phyloP scores from a whole-genome alignment of 1,140 invertebrate genomes.

The Helicoverpa armigera region DNA sequence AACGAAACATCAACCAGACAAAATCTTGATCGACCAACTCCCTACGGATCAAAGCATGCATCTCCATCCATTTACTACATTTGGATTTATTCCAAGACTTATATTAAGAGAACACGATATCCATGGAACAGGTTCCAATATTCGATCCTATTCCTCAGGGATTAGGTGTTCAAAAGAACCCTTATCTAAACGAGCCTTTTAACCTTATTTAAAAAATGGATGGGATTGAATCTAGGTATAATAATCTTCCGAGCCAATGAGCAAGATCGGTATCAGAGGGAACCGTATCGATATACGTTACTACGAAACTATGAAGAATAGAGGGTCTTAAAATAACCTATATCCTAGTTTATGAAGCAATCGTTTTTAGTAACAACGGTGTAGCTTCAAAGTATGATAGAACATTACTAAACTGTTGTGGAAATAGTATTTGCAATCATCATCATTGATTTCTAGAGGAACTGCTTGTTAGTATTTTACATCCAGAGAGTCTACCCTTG shows the following conservation, averaged over 20 bases:
- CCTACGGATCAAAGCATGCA: not conserved
- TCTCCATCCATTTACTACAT: not conserved
- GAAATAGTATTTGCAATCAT: no score
- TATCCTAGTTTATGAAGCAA: no score
- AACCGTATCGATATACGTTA: not conserved
- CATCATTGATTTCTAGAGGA: no score
- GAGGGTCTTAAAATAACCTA: not conserved
- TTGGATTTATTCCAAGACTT: slow-evolving; percentile 13
- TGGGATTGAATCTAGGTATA: slow-evolving; percentile 19
- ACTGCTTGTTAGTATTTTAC: no score
- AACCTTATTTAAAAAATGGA: slow-evolving; percentile 47
- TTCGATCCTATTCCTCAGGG: slow-evolving; percentile 28
- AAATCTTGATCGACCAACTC: not conserved
- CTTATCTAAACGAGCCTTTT: slow-evolving; percentile 36
- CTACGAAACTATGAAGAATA: not conserved
- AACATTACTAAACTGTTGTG: no score
- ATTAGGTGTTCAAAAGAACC: slow-evolving; percentile 41
- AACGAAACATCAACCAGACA: not conserved
- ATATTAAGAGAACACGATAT: slow-evolving; percentile 7
- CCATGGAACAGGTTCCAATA: slow-evolving; percentile 9
- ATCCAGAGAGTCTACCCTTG: no score
- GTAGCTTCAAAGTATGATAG: no score
- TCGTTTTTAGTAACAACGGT: no score
- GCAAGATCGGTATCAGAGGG: slow-evolving; percentile 28
- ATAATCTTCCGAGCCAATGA: slow-evolving; percentile 39